A percentile compares a stretch with the other conserved stretches of the same genome.
phyloP scores from a whole-genome alignment of 1,140 invertebrate genomes.

The Caenorhabditis tropicalis region DNA sequence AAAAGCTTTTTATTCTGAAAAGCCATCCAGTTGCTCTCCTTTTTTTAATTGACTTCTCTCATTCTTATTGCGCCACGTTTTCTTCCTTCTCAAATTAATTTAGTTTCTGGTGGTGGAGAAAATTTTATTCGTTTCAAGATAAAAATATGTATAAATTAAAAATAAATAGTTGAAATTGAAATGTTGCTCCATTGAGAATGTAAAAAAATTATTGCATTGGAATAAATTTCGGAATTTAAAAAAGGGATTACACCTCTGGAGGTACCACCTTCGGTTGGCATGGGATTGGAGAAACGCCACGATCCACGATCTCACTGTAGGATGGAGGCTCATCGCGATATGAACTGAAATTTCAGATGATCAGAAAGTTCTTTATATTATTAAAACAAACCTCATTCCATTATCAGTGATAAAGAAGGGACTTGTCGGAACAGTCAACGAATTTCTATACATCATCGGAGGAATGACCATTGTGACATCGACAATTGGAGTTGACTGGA shows the following conservation, averaged over 20 bases:
- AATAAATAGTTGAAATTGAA: background rate
- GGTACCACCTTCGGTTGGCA: background rate
- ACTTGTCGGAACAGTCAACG: background rate
- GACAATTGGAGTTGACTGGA: background rate
- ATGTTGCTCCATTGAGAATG: background rate
- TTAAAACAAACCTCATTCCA: constrained; percentile 37
- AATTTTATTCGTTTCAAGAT: background rate
- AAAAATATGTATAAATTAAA: background rate
- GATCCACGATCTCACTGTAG: constrained; percentile 4
- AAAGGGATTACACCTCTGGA: background rate
- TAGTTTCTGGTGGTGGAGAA: constrained; percentile 31
- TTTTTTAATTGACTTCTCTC: background rate
- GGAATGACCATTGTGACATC: constrained; percentile 19
- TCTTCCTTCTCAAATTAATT: background rate
- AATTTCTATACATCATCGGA: background rate
- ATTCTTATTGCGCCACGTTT: constrained; percentile 33
- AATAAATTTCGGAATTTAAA: too few species aligned
- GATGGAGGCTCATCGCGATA: constrained; percentile 30
- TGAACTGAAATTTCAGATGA: background rate
- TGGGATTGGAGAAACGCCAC: constrained; percentile 11
- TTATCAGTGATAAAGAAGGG: constrained; percentile 24
- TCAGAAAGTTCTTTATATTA: too few species aligned
- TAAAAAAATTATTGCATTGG: too few species aligned
- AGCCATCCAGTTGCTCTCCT: constrained; percentile 13
- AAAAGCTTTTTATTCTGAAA: background rate